Evolutionary conservation across 2,797 vertebrate genomes (phyloP).

Genomic region (Thunnus albacares): DNA sequence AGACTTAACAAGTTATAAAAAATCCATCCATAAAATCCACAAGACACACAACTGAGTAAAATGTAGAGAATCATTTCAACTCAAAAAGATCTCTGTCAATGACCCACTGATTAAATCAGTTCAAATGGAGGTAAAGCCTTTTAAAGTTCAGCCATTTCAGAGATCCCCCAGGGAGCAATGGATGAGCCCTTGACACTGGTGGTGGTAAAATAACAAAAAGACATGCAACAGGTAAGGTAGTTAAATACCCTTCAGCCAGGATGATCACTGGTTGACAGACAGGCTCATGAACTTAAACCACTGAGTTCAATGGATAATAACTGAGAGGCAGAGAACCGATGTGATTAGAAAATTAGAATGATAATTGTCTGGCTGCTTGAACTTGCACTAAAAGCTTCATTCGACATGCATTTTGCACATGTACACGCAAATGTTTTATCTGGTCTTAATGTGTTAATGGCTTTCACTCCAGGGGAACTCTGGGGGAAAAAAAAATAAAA

Average conservation of each 20-base stretch:
- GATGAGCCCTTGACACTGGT: background rate
- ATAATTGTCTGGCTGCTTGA: slow-evolving; percentile 50
- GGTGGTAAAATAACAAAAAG: slow-evolving; percentile 10
- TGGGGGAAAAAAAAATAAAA: background rate
- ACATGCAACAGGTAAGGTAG: slow-evolving; percentile 22
- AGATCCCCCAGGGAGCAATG: background rate
- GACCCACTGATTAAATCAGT: background rate
- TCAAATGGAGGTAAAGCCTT: background rate
- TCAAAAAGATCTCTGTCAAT: background rate
- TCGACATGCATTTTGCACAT: slow-evolving; percentile 46
- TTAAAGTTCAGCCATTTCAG: background rate
- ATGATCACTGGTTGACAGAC: slow-evolving; percentile 41
- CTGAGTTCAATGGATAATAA: slow-evolving; percentile 50
- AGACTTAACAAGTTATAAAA: background rate
- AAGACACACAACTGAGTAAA: background rate
- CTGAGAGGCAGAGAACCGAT: slow-evolving; percentile 20
- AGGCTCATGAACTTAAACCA: slow-evolving; percentile 36
- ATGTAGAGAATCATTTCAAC: background rate
- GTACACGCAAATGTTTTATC: background rate
- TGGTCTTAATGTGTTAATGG: slow-evolving; percentile 34
- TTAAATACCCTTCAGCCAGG: slow-evolving; percentile 28
- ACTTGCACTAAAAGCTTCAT: slow-evolving; percentile 56
- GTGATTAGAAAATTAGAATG: slow-evolving; percentile 44
- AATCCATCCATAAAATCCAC: background rate
- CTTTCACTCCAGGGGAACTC: slow-evolving; percentile 40